phyloP scores from a whole-genome alignment of 2,888 invertebrate genomes.

The Sylvicola cinctus region DNA sequence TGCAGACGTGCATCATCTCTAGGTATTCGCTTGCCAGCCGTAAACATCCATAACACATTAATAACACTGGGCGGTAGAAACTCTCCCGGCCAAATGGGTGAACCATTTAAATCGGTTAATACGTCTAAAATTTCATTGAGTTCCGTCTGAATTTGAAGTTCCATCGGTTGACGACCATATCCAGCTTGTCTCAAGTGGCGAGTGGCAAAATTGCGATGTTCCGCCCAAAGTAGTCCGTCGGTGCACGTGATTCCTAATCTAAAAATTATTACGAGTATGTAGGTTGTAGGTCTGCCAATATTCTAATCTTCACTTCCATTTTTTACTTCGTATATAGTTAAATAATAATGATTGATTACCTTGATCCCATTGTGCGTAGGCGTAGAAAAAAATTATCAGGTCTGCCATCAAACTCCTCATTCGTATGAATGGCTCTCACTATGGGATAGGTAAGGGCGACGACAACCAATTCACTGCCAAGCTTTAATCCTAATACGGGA shows the following conservation, averaged over 20 bases:
- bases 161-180: conserved; percentile 32
- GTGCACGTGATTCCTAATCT: conserved; percentile 32
- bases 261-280: neutral
- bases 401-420: conserved; percentile 39
- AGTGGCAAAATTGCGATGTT: conserved; percentile 32
- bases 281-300: neutral
- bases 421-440: conserved; percentile 30
- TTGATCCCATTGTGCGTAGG: conserved; percentile 39
- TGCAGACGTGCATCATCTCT: conserved; percentile 24
- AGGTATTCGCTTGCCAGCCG: conserved; percentile 30
- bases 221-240: conserved; percentile 34
- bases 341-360: conserved; percentile 10
- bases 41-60: conserved; percentile 42
- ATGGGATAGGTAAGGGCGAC: conserved; percentile 31
- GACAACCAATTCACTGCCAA: conserved; percentile 31
- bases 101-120: conserved; percentile 12
- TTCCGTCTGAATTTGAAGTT: conserved; percentile 32
- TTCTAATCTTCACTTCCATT: too few relatives aligned
- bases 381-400: conserved; percentile 43
- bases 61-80: conserved; percentile 34
- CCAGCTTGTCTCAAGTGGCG: conserved; percentile 32
- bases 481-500: conserved; percentile 32
- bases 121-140: conserved; percentile 22
- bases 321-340: neutral
- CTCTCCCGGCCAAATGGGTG: conserved; percentile 18